phyloP scores from a whole-genome alignment of 2,113 vertebrate genomes.

The Abramis brama region DNA sequence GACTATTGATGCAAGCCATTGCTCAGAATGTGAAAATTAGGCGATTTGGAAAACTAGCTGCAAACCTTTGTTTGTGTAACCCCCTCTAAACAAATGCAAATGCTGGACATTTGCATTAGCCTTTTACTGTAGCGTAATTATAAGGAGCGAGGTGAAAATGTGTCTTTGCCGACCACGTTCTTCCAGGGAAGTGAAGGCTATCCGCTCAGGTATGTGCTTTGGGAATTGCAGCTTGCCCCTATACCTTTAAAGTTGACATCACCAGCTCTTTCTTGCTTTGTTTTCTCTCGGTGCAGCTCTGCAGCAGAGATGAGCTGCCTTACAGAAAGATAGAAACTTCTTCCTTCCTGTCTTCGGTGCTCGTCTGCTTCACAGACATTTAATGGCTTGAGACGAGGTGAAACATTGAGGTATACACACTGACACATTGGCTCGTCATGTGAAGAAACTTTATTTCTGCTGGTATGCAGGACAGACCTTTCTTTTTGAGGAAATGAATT shows the following conservation, averaged over 20 bases:
- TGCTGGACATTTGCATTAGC: conserved; percentile 1
- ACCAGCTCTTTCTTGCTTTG: conserved; percentile 24
- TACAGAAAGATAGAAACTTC: conserved; percentile 19
- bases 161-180: background rate
- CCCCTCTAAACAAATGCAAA: background rate
- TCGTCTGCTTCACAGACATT: conserved; percentile 2
- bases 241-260: conserved; percentile 42
- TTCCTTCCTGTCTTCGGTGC: conserved; percentile 50
- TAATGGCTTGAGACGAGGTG: conserved; percentile 12
- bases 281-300: conserved; percentile 10
- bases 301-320: conserved; percentile 10
- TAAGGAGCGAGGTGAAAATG: background rate
- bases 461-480: background rate
- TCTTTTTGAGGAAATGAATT: background rate
- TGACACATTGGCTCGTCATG: background rate
- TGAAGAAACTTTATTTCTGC: background rate
- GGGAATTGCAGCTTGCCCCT: conserved; percentile 37
- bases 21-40: conserved; percentile 30
- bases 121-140: background rate
- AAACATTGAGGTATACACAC: background rate
- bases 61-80: conserved; percentile 12
- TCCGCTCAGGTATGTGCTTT: conserved; percentile 41
- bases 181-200: conserved; percentile 17
- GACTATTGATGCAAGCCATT: conserved; percentile 42
- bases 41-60: conserved; percentile 23